Evolutionary conservation across 2,888 invertebrate species (phyloP).

Genomic region (Diaprepes abbreviatus): DNA sequence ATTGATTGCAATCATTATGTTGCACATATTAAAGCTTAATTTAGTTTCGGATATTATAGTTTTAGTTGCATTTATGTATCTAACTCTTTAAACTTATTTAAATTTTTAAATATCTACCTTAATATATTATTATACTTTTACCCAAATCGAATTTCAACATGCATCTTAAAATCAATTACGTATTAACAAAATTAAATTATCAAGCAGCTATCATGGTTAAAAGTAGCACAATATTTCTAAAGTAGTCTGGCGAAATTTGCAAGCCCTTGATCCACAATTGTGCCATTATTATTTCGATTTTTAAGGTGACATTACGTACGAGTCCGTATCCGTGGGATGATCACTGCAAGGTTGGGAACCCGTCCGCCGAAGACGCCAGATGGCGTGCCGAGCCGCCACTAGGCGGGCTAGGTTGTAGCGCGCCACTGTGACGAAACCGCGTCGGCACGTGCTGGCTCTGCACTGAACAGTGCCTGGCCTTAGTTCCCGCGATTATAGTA

Average conservation of each 20-base stretch:
- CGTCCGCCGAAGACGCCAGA: conserved; percentile 75
- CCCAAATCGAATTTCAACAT: not conserved
- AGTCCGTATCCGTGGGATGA: conserved; percentile 65
- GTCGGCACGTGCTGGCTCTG: conserved; percentile 59
- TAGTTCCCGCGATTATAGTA: conserved; percentile 11
- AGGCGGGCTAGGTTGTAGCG: conserved; percentile 79
- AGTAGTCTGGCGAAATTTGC: conserved; percentile 14
- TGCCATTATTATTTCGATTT: conserved; percentile 29
- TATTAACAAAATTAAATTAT: not conserved
- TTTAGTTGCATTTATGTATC: not conserved
- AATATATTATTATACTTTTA: conserved; percentile 7
- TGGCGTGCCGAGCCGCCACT: conserved; percentile 80
- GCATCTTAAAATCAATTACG: not conserved
- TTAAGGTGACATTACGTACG: conserved; percentile 62
- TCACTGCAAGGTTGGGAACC: conserved; percentile 65
- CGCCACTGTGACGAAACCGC: conserved; percentile 71
- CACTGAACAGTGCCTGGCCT: conserved; percentile 53
- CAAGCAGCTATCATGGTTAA: not conserved
- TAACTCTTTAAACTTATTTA: too few species aligned
- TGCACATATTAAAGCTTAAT: not conserved
- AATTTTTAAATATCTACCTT: not conserved
- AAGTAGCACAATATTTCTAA: conserved; percentile 7
- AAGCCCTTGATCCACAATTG: conserved; percentile 37
- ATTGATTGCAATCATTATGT: not conserved
- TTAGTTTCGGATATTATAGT: not conserved